Evolutionary conservation across 2,113 vertebrate species (phyloP).

Genomic region (Clarias macrocephalus): DNA sequence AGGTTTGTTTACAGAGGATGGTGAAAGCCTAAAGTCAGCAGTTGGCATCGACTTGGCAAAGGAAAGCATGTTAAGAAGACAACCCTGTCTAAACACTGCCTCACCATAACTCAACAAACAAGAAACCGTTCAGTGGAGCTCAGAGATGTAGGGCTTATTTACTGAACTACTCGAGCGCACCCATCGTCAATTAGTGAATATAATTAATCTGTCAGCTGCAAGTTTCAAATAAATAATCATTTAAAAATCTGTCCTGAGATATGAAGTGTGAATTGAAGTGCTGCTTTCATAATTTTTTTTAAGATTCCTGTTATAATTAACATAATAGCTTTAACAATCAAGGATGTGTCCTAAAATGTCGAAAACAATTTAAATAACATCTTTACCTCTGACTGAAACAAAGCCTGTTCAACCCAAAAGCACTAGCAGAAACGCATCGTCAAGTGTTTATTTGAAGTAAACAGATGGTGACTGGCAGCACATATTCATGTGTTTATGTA

Average conservation of each 20-base stretch:
- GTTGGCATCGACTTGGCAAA: constrained; percentile 32
- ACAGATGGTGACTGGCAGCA: constrained; percentile 33
- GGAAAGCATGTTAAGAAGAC: constrained; percentile 30
- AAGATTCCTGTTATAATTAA: not conserved
- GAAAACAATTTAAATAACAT: not conserved
- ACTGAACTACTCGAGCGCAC: constrained; percentile 11
- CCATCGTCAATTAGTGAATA: not conserved
- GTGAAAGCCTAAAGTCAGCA: constrained; percentile 48
- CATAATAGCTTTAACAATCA: not conserved
- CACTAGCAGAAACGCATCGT: not conserved
- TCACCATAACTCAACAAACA: constrained; percentile 44
- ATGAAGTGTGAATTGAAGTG: not conserved
- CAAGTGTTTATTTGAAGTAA: not conserved
- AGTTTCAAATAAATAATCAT: not conserved
- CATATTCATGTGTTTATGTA: constrained; percentile 19
- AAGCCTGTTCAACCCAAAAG: not conserved
- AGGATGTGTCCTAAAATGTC: not conserved
- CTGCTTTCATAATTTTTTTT: not conserved
- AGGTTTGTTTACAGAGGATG: constrained; percentile 62
- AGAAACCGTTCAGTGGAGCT: constrained; percentile 2
- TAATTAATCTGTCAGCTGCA: not conserved
- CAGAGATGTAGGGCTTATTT: constrained; percentile 28
- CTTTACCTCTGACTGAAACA: not conserved
- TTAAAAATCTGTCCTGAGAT: not conserved
- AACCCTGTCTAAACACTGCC: constrained; percentile 42